These are phyloP conservation scores for Rhyacichthys aspro DNA, from an alignment of 2,797 vertebrate species.

Conservation along the genomic window DNA sequence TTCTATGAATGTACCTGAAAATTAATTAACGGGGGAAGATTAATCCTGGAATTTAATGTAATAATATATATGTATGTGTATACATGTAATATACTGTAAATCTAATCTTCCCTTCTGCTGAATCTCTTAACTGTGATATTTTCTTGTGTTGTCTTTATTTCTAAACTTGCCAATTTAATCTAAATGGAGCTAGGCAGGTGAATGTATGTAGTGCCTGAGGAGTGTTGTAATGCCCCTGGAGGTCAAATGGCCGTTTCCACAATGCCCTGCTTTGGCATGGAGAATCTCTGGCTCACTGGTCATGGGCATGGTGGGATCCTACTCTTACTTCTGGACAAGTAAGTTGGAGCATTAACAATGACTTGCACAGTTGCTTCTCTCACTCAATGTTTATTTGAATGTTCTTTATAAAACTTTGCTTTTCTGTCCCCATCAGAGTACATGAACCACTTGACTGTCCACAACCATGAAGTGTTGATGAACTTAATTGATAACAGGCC, in stretches of 20 bases:
- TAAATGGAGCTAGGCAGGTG: constrained; percentile 5
- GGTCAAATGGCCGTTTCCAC: constrained; percentile 90
- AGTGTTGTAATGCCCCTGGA: constrained; percentile 84
- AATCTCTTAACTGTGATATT: too few relatives aligned
- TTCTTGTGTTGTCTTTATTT: too few relatives aligned
- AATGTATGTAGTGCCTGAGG: constrained; percentile 39
- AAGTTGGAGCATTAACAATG: constrained; percentile 55
- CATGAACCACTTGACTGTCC: constrained; percentile 86
- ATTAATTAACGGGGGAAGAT: too few relatives aligned
- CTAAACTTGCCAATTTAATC: background rate
- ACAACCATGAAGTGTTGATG: constrained; percentile 86
- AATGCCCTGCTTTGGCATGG: constrained; percentile 81
- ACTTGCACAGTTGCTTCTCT: too few relatives aligned
- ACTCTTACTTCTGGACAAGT: constrained; percentile 94
- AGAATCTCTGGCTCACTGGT: constrained; percentile 85
- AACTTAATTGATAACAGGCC: constrained; percentile 86
- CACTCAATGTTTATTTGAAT: background rate
- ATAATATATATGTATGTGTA: too few relatives aligned
- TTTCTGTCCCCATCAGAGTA: constrained; percentile 74
- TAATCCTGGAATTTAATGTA: too few relatives aligned
- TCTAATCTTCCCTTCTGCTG: too few relatives aligned
- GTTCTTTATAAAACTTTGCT: background rate
- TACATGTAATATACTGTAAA: too few relatives aligned
- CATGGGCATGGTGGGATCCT: constrained; percentile 91
- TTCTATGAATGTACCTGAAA: too few relatives aligned